Evolutionary conservation across 2,113 vertebrate species (phyloP).

Genomic region (Burhinus bistriatus): DNA sequence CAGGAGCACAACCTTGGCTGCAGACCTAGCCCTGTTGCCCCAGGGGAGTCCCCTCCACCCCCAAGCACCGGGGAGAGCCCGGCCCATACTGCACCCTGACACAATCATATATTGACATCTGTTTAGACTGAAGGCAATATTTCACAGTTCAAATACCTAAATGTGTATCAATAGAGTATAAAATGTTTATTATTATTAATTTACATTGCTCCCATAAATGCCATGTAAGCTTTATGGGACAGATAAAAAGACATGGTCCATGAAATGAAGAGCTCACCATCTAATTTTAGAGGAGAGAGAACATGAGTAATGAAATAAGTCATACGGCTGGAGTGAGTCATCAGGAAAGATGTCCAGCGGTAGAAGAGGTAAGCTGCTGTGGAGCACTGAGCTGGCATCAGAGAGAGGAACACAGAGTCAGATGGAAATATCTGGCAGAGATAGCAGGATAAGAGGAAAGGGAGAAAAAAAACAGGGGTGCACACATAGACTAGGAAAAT

Average conservation of each 20-base stretch:
- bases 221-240: conserved; percentile 34
- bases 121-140: background rate
- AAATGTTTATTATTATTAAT: conserved; percentile 55
- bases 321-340: background rate
- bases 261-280: conserved; percentile 44
- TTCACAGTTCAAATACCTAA: background rate
- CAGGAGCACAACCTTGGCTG: background rate
- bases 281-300: conserved; percentile 15
- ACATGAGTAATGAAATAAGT: background rate
- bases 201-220: conserved; percentile 28
- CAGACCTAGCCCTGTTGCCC: rapidly evolving
- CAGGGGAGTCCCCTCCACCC: rapidly evolving
- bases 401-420: background rate
- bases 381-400: background rate
- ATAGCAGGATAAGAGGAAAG: background rate
- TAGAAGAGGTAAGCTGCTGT: background rate
- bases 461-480: background rate
- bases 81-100: background rate
- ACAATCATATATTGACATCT: background rate
- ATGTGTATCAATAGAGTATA: background rate
- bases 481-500: background rate
- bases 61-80: background rate
- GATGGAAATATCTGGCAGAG: background rate
- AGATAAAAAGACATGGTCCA: conserved; percentile 42
- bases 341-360: background rate